Conservation (phyloP, 2,888 invertebrate species). For the Amaurobius ferox region DNA sequence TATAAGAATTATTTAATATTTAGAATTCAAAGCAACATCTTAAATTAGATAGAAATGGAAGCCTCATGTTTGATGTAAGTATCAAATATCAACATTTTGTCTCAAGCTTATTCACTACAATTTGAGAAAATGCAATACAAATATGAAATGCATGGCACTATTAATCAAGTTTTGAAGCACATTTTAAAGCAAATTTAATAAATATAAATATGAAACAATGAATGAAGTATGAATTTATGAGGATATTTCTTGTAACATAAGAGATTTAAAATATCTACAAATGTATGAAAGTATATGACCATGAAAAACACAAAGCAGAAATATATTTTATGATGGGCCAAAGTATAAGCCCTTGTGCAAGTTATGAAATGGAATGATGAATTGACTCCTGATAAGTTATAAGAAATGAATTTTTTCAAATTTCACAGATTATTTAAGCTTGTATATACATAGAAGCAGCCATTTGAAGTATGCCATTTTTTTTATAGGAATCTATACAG, state of each 20-base stretch:
- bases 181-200: background rate
- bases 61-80: slow-evolving; percentile 4
- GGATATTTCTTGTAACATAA: too few species aligned
- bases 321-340: background rate
- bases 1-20: too few species aligned
- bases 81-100: background rate
- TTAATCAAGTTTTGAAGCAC: background rate
- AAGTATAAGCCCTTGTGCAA: background rate
- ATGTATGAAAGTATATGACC: background rate
- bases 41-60: too few species aligned
- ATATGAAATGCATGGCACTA: slow-evolving; percentile 2
- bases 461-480: background rate
- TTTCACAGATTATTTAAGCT: background rate
- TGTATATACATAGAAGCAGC: background rate
- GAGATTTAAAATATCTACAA: background rate
- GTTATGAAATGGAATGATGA: background rate
- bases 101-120: background rate
- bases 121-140: background rate
- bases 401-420: background rate
- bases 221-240: too few species aligned
- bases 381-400: background rate
- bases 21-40: too few species aligned
- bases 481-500: background rate
- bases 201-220: background rate
- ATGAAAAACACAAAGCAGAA: background rate